Evolutionary conservation across 2,113 vertebrate genomes (phyloP).

Genomic region (Clarias batrachus): DNA sequence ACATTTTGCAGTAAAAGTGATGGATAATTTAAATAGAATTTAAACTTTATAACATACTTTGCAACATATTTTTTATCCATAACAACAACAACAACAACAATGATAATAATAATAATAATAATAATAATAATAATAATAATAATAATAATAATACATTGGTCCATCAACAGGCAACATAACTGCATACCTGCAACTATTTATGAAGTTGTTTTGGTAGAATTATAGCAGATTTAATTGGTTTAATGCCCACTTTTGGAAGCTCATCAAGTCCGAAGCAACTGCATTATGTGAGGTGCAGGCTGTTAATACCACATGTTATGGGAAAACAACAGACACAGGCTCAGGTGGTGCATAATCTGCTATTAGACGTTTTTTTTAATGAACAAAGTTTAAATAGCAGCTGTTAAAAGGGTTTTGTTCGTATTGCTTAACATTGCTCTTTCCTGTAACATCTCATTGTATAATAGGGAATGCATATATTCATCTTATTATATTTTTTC

Average conservation of each 20-base stretch:
- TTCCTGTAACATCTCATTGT: background rate
- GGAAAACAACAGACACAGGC: conserved; percentile 38
- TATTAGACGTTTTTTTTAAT: conserved; percentile 60
- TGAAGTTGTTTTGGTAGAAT: conserved; percentile 3
- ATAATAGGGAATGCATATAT: background rate
- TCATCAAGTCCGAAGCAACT: background rate
- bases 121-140: background rate
- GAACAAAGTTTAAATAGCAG: conserved; percentile 63
- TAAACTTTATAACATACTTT: background rate
- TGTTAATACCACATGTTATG: conserved; percentile 22
- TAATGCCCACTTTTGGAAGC: background rate
- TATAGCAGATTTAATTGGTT: conserved; percentile 3
- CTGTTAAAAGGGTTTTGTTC: conserved; percentile 47
- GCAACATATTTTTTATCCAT: background rate
- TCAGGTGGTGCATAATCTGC: conserved; percentile 67
- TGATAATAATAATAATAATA: no score
- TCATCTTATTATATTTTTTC: background rate
- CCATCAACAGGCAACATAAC: background rate
- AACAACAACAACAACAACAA: no score
- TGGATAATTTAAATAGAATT: background rate
- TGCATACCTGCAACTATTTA: conserved; percentile 18
- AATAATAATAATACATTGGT: background rate
- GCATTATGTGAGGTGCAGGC: conserved; percentile 9
- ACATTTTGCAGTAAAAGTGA: background rate
- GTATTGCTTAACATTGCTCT: conserved; percentile 8